Base-by-base conservation (phyloP, 1,140 invertebrate genomes). In the Drosophila parabipectinata region DNA sequence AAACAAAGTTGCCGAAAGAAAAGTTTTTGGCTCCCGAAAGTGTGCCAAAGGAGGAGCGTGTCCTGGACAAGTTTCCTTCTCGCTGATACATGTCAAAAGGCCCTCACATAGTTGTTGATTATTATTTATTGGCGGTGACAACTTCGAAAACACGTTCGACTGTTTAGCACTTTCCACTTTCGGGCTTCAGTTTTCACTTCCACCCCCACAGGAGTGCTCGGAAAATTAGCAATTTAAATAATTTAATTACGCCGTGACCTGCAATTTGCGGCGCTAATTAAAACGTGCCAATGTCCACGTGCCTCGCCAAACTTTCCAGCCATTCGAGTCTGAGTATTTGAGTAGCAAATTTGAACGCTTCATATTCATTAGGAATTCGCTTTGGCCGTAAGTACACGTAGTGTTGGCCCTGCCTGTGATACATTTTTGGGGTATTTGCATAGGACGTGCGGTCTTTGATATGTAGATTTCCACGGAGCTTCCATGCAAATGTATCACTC, bases 221-320 rank as follows among this genome's bases (percentile, higher is more conserved):
- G 52, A 66, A 77, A 87, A 85, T 85, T 82, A 85, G 82, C 82
- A 85, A 82, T 82, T 85, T 87, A 72, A 85, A 85, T 85, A 85
- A 85, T 85, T 85, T 76, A 85, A 85, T 85, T 85, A 69, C 66
- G 66, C 24, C 74, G 75, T 87, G 83, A 87, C 83, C 82, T 78
- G 73, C 78, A 78, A 85, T 88, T 85, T 82, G 74, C 44, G 81
- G 78, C 82, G 64, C 85, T 85, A 85, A 85, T 85, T 87, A 85
- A 85, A 85, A 85, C 71, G 82, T 87, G 82, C 59, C 68, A 67
- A 68, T 75, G 83, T 85, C 82, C 82, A 87, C 78, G 74, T 78
- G 82, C 74, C 69, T 12, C 9, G 52, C 7, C 44, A 21, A 55
- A 45, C 45, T 32, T 54, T 51, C 44, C 24, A 30, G 52, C 9